Base-by-base conservation (phyloP, 2,797 vertebrate species). In the Clarias pachynema region DNA sequence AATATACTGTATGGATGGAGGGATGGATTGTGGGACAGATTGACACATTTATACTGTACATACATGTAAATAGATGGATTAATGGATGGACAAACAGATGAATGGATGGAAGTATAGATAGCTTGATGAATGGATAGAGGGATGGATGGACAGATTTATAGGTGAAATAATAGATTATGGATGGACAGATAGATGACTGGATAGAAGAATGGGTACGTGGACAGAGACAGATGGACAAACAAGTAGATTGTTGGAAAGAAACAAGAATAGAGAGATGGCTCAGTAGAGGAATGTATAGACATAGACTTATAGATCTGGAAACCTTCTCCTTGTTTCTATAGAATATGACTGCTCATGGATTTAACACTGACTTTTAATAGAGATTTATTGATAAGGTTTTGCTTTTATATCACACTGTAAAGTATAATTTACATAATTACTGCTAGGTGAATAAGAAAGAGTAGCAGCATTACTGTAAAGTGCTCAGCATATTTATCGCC, bases 401-500 rank as follows among this genome's bases (percentile, higher is more conserved):
- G 56, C 31, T 78, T 22, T 78, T 49, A 49, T 49, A 49, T 49
- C 44, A 20, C 34, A 37, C 20, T 24, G 74, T 22, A 59, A 18
- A 31, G 37, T 34, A 40, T 60, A 40, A n/a, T 79, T 18, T 57
- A 56, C 34, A 34, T 56, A 81, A 59, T 37, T n/a, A 37, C 53
- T 37, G 49, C 65, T 82, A 79, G 77, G 37, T 79, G 37, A 63
- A 63, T n/a, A 62, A 40, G 59, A 40, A 63, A 24, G 60, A 40
- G 29, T 29, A 44, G 60, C 59, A n/a, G 59, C 89, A 89, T 93
- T 92, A 91, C 88, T 86, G 79, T 88, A 89, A 84, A 88, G 85
- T 86, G 86, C 89, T 90, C 89, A 75, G 72, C 63, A 85, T 85
- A 88, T 88, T 88, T 79, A 88, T 90, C 86, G 85, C 91, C 88